Percentiles rank a stretch among this genome's conserved stretches.
Conservation (phyloP, 2,888 invertebrate genomes). For the Magallana nippona region DNA sequence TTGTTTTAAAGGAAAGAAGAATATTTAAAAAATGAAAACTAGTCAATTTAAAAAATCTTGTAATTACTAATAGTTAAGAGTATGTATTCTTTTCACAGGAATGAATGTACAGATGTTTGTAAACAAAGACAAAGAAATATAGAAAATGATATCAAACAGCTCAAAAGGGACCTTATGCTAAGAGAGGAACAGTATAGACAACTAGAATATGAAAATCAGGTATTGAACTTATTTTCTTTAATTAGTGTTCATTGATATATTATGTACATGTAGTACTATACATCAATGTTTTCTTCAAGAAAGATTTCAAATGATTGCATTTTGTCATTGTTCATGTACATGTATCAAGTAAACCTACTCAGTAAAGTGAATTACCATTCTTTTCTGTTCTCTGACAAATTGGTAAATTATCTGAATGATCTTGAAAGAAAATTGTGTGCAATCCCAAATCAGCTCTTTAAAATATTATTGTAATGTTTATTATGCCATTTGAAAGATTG, state of each 20-base stretch:
- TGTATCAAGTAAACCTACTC: too few species aligned
- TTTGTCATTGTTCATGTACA: too few species aligned
- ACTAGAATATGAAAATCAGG: constrained; percentile 83
- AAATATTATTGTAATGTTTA: too few species aligned
- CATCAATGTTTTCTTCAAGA: neutral
- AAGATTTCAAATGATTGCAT: too few species aligned
- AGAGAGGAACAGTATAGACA: constrained; percentile 85
- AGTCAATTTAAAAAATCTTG: neutral
- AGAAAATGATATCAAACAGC: constrained; percentile 85
- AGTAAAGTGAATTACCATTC: too few species aligned
- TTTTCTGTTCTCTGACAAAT: too few species aligned
- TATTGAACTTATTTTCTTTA: constrained; percentile 61
- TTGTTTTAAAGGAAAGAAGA: neutral
- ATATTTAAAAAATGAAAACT: neutral
- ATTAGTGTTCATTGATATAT: neutral
- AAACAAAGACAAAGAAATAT: constrained; percentile 84
- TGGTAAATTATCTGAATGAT: too few species aligned
- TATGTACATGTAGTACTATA: neutral
- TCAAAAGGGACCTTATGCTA: constrained; percentile 84
- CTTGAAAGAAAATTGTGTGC: too few species aligned
- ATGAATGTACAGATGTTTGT: constrained; percentile 85
- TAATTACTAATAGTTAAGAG: too few species aligned
- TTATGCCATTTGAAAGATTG: too few species aligned
- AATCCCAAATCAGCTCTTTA: too few species aligned
- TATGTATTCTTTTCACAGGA: constrained; percentile 45